phyloP scores from a whole-genome alignment of 2,113 vertebrate genomes.

The Malurus melanocephalus region DNA sequence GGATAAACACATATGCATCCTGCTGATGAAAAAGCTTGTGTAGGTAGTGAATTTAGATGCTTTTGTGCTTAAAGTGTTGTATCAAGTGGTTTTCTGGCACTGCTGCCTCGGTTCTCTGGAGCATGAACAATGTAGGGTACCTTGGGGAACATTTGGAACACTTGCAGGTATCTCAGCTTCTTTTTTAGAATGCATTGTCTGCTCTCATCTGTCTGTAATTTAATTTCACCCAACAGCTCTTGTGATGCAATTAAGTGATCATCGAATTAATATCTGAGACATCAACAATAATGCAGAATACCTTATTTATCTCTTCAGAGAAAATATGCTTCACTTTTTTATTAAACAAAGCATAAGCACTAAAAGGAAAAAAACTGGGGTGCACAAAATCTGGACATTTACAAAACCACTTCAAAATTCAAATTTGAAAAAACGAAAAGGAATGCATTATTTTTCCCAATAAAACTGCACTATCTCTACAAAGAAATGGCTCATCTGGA shows the following conservation, averaged over 20 bases:
- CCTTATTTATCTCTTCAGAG: background rate
- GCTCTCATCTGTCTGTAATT: slow-evolving; percentile 26
- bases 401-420: background rate
- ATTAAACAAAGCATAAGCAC: background rate
- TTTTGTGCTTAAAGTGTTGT: background rate
- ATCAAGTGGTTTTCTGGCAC: background rate
- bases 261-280: background rate
- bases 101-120: background rate
- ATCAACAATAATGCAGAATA: background rate
- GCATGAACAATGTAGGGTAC: background rate
- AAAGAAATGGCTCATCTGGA: slow-evolving; percentile 23
- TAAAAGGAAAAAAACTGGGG: background rate
- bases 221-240: background rate
- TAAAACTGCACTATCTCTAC: background rate
- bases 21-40: background rate
- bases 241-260: slow-evolving; percentile 24
- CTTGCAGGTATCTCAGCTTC: background rate
- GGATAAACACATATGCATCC: background rate
- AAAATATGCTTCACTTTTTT: background rate
- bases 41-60: background rate
- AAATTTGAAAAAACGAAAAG: background rate
- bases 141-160: background rate
- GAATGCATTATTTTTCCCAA: background rate
- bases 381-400: background rate
- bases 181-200: background rate